These are phyloP conservation scores for Drosophila nigricruria DNA, from an alignment of 2,888 invertebrate species.

Conservation along the genomic window DNA sequence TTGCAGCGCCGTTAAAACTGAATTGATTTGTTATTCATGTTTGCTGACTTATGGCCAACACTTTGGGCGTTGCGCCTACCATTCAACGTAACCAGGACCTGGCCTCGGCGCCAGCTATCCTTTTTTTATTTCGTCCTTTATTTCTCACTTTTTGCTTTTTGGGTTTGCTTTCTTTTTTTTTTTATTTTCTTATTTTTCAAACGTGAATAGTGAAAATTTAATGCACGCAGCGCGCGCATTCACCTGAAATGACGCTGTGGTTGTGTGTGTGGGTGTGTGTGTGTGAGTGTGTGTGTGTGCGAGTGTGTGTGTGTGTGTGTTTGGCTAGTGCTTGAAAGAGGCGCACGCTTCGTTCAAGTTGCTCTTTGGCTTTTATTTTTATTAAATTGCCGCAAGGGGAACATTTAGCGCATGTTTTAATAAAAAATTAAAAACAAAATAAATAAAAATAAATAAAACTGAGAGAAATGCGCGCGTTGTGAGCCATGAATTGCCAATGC, in stretches of 20 bases:
- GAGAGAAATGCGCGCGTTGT: conserved; percentile 32
- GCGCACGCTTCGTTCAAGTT: conserved; percentile 39
- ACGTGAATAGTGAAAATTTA: conserved; percentile 76
- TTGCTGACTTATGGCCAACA: conserved; percentile 82
- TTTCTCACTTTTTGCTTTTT: conserved; percentile 45
- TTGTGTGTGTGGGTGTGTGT: background rate
- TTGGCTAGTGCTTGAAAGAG: conserved; percentile 11
- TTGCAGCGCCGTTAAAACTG: conserved; percentile 72
- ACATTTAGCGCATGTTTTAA: conserved; percentile 78
- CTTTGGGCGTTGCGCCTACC: conserved; percentile 77
- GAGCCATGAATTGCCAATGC: conserved; percentile 44
- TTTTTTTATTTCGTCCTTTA: conserved; percentile 39
- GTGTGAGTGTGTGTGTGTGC: conserved; percentile 1
- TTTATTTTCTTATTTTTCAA: conserved; percentile 23
- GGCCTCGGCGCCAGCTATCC: conserved; percentile 44
- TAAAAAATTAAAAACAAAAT: conserved; percentile 45
- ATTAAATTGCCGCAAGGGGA: conserved; percentile 78
- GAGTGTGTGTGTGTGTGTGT: conserved; percentile 13
- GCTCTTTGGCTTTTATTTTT: conserved; percentile 70
- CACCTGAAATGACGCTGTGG: conserved; percentile 40
- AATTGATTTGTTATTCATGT: conserved; percentile 84
- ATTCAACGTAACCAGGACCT: conserved; percentile 62
- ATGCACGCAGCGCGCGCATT: conserved; percentile 60
- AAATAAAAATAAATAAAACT: conserved; percentile 27
- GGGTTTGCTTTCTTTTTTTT: conserved; percentile 12